Evolutionary conservation across 1,140 invertebrate genomes (phyloP), one percentile per base, ranked within the genome.

Genomic region (Psix sp.): DNA sequence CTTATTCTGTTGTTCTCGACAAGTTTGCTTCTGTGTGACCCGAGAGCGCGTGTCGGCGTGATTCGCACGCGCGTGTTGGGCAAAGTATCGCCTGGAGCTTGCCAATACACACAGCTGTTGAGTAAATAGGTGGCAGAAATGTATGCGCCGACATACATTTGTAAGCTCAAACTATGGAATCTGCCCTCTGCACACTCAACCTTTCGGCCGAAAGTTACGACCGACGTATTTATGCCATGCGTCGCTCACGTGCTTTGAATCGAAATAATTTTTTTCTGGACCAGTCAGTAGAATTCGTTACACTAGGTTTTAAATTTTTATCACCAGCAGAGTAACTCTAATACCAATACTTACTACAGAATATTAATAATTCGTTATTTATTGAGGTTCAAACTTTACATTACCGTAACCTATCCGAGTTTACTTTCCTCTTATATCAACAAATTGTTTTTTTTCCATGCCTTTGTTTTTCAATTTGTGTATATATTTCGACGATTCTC

Each of bases 1-100:
- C 83, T 84, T 76, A 78, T 80, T 78, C 76, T 62, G 75, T 82
- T 83, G 78, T 82, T 80, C 74, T 77, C 72, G 40, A 38, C 57
- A 54, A 62, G 45, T 57, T 62, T 45, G 68, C 60, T 62, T 68
- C 68, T 49, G 67, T 57, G 60, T 75, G 66, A 46, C 60, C 40
- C 59, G 29, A 31, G 29, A 40, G 51, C 20, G 63, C 49, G 56
- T 52, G 45, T 56, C 52, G 20, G 10, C 59, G 40, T 21, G 31
- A 43, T 43, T 56, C 51, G 43, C 57, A 54, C 54, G 45, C 54
- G 46, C 43, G 56, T 26, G 43, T 48, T 48, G 38, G 39, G 15
- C 68, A 35, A 40, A 67, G 56, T 76, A 76, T 74, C 51, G 49
- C 71, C 48, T 51, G 40, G 29, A 36, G 73, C 43, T 68, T 70